Evolutionary conservation across 2,113 vertebrate species (phyloP).

Genomic region (Caloenas nicobarica): DNA sequence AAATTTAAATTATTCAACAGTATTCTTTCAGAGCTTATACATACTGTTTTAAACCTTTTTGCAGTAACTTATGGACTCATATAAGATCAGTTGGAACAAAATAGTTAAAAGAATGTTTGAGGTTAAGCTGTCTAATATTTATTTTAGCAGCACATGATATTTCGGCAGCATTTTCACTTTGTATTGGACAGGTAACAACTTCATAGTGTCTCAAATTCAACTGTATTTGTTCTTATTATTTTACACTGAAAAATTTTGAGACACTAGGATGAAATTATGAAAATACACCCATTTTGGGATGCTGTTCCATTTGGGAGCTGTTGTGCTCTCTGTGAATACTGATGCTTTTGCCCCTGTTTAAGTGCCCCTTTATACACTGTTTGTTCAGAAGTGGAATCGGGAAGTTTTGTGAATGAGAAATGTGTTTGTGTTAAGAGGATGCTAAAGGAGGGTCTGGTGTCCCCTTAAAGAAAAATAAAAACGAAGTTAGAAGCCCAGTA

Average conservation of each 20-base stretch:
- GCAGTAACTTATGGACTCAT: not conserved
- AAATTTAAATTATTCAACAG: not conserved
- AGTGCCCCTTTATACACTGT: not conserved
- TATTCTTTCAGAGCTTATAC: not conserved
- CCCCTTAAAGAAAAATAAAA: not conserved
- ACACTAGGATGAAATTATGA: rapidly evolving
- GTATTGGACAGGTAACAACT: not conserved
- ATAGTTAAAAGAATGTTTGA: not conserved
- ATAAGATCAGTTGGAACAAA: not conserved
- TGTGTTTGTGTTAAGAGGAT: not conserved
- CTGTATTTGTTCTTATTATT: not conserved
- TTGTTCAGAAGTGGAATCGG: slow-evolving; percentile 20
- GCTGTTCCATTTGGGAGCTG: not conserved
- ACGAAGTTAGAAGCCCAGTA: slow-evolving; percentile 3
- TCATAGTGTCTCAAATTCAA: not conserved
- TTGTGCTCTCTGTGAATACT: not conserved
- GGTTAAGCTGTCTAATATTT: not conserved
- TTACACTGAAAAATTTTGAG: not conserved
- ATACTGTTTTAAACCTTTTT: not conserved
- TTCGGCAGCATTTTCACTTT: not conserved
- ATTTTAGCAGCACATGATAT: not conserved
- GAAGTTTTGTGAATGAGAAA: slow-evolving; percentile 27
- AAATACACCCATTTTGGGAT: rapidly evolving
- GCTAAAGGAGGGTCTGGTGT: slow-evolving; percentile 1
- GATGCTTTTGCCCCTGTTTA: not conserved